Percentiles rank a stretch among this genome's conserved stretches.
Evolutionary conservation across 2,888 invertebrate genomes (phyloP).

Genomic region (Embidobia sp.): DNA sequence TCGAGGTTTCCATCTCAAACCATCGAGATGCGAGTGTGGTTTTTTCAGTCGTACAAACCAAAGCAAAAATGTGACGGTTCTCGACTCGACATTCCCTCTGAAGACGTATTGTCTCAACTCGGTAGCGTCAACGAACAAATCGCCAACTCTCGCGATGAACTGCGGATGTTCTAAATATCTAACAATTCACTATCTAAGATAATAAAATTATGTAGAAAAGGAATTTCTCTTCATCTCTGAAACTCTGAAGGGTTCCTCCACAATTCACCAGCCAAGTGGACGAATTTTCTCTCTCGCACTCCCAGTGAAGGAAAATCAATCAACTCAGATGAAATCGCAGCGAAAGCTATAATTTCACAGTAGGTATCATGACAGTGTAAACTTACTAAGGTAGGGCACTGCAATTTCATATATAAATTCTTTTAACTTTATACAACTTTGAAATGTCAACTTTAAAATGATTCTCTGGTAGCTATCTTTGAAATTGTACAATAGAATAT

Average conservation of each 20-base stretch:
- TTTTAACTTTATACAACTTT: no score
- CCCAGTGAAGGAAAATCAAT: neutral
- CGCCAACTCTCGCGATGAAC: neutral
- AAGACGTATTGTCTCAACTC: slow-evolving; percentile 44
- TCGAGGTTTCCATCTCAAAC: slow-evolving; percentile 36
- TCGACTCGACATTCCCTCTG: slow-evolving; percentile 22
- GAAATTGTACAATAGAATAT: no score
- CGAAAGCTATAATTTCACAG: no score
- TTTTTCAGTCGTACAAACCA: slow-evolving; percentile 55
- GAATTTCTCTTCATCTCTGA: no score
- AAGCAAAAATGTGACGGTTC: slow-evolving; percentile 25
- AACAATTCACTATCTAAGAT: neutral
- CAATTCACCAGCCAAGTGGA: no score
- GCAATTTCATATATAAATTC: no score
- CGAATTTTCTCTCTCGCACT: neutral
- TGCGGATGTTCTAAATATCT: neutral
- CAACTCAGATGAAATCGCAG: no score
- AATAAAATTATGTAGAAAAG: neutral
- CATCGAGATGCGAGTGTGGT: slow-evolving; percentile 44
- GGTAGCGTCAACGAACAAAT: slow-evolving; percentile 10
- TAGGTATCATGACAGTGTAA: no score
- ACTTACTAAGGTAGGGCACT: no score
- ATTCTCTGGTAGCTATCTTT: no score
- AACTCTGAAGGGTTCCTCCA: no score
- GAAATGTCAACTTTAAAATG: no score